These are phyloP conservation scores for Peromyscus leucopus DNA, from an alignment of 2,113 vertebrate genomes.

Conservation along the genomic window DNA sequence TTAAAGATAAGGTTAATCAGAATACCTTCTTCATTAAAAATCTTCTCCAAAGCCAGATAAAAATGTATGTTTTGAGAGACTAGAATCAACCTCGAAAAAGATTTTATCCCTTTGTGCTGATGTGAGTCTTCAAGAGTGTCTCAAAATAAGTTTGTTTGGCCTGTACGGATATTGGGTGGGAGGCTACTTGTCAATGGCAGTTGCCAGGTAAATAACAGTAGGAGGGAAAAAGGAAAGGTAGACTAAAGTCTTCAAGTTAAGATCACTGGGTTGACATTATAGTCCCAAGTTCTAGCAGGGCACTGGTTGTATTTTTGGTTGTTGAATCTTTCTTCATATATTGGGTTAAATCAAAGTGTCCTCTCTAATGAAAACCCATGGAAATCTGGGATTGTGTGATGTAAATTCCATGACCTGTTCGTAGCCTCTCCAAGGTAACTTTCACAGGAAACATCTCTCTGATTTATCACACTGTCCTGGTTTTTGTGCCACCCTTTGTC, in stretches of 20 bases:
- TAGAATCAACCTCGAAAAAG: constrained; percentile 21
- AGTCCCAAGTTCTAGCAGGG: background rate
- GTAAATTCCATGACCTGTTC: constrained; percentile 1
- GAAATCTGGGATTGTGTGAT: background rate
- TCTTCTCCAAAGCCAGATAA: constrained; percentile 6
- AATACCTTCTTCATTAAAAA: constrained; percentile 45
- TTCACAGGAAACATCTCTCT: background rate
- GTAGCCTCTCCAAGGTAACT: background rate
- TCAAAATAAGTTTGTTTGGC: constrained; percentile 24
- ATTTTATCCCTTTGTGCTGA: background rate
- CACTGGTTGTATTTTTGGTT: background rate
- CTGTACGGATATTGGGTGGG: background rate
- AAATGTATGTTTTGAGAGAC: constrained; percentile 8
- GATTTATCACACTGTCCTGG: constrained; percentile 1
- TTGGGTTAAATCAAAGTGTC: background rate
- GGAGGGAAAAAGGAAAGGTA: background rate
- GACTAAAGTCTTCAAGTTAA: background rate
- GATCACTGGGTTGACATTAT: background rate
- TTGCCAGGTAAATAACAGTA: background rate
- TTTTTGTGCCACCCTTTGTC: background rate
- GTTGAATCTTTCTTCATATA: background rate
- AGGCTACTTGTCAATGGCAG: background rate
- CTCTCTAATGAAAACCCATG: background rate
- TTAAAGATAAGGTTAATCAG: constrained; percentile 64
- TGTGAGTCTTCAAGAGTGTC: background rate